These are phyloP conservation scores for Linurgus olivaceus DNA, from an alignment of 2,797 vertebrate genomes.

Conservation along the genomic window DNA sequence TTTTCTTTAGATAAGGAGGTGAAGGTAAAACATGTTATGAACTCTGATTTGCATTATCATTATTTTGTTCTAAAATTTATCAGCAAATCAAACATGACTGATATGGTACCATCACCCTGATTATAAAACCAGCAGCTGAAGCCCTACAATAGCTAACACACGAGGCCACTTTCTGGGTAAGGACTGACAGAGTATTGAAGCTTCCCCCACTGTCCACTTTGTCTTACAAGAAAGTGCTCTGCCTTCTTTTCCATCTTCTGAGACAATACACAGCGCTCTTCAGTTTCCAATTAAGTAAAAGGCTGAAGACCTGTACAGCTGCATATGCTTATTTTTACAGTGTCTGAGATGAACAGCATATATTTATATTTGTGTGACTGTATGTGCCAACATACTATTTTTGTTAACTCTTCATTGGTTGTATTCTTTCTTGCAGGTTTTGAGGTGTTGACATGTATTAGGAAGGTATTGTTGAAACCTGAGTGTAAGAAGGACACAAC, in stretches of 20 bases:
- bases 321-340: background rate
- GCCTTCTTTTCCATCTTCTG: background rate
- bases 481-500: background rate
- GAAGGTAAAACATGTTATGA: background rate
- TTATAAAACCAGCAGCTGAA: background rate
- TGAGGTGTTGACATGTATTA: background rate
- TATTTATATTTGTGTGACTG: background rate
- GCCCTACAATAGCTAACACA: background rate
- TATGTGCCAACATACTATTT: background rate
- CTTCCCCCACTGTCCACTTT: background rate
- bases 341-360: background rate
- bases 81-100: background rate
- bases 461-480: background rate
- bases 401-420: background rate
- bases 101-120: background rate
- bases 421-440: background rate
- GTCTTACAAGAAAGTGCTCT: constrained; percentile 1
- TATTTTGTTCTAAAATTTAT: background rate
- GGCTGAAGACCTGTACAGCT: constrained; percentile 10
- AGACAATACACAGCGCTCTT: background rate
- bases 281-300: constrained; percentile 6
- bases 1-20: background rate
- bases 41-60: background rate
- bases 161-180: background rate
- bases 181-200: background rate